A percentile compares a stretch with the other conserved stretches of the same genome.
Conservation (phyloP, 2,888 invertebrate species). For the Apantesis nais region DNA sequence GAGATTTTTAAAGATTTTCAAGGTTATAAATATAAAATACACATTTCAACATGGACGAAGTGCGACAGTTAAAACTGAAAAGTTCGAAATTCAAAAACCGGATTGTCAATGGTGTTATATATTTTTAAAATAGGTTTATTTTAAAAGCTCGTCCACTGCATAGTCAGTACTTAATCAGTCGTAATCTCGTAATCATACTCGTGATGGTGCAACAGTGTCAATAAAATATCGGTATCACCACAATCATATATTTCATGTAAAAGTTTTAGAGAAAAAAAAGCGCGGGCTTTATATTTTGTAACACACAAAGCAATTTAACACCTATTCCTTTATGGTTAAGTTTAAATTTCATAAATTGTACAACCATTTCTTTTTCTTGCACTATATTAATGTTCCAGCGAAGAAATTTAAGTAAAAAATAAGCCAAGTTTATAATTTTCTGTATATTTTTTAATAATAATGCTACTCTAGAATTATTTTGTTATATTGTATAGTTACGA, state of each 20-base stretch:
- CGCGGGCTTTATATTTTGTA: constrained; percentile 5
- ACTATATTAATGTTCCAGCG: constrained; percentile 7
- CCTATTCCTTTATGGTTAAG: neutral
- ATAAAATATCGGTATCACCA: constrained; percentile 3
- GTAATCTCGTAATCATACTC: neutral
- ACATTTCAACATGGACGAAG: neutral
- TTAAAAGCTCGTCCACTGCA: neutral
- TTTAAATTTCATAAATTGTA: neutral
- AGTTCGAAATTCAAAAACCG: constrained; percentile 7
- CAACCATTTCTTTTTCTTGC: constrained; percentile 16
- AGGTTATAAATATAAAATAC: no score
- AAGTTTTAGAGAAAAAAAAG: constrained; percentile 13
- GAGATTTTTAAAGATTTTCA: neutral
- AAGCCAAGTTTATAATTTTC: constrained; percentile 1
- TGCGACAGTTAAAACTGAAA: neutral
- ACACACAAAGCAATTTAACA: neutral
- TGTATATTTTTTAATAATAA: neutral
- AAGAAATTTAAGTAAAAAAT: neutral
- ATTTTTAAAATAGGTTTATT: neutral
- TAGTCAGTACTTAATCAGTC: neutral
- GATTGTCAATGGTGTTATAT: no score
- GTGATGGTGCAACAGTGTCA: neutral
- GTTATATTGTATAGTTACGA: no score
- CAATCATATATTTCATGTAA: constrained; percentile 4
- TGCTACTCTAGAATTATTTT: no score